Base-by-base conservation (phyloP, 1,140 invertebrate species). In the Temnothorax longispinosus region DNA sequence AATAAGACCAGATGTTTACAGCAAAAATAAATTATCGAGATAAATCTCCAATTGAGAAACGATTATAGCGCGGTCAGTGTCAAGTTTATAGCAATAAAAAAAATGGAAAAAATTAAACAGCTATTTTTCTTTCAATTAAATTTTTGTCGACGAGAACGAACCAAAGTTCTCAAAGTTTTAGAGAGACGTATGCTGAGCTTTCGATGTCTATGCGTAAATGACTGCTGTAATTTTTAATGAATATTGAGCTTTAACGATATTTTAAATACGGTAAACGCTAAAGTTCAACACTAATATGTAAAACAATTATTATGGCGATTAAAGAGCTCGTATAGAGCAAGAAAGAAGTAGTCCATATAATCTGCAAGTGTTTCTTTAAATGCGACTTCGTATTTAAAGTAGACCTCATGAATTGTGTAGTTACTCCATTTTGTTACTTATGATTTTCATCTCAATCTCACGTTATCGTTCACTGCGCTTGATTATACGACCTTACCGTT, bases 1-100 rank as follows among this genome's bases (percentile, higher is more conserved):
- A 82, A 74, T 60, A 69, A 72, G 52, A 54, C 72, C 54, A 74
- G 50, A 81, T 81, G 65, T 74, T 82, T 0, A 27, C 11, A 44
- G 52, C 6, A 74, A 72, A 72, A 72, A 80, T 50, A 67, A 65
- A 80, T 1, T 41, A 80, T 50, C 7, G 18, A 38, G n/a, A n/a
- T 44, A 4, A 67, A 67, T 67, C 8, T 18, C 8, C 41, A 7
- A 67, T 80, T 65, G 44, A 62, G 50, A 74, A 54, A 50, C 15
- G 15, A 38, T 38, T 58, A 21, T 10, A 7, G 18, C 2, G 58
- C 15, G 41, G 4, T 65, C 35, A 69, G 4, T 38, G 35, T 38
- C 8, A 32, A 56, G 10, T 21, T 2, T 5, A 44, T 64, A 32
- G n/a, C 21, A 67, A 3, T 21, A 52, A 52, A 52, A 47, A 38